Evolutionary conservation across 2,888 invertebrate genomes (phyloP).

Genomic region (Brassicogethes aeneus): DNA sequence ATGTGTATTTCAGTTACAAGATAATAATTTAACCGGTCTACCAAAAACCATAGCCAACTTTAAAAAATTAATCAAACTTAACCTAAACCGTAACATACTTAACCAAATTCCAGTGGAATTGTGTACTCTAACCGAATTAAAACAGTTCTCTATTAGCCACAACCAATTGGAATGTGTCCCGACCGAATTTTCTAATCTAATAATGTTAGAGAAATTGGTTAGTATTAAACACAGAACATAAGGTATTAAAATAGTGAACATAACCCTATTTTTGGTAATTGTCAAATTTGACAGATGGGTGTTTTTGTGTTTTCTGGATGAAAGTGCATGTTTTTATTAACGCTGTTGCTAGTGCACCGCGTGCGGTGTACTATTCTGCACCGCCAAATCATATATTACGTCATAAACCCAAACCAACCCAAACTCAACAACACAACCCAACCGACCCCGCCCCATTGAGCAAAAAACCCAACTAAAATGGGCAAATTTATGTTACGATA

Average conservation of each 20-base stretch:
- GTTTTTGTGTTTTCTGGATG: too few species aligned
- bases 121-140: conserved; percentile 60
- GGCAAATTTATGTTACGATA: too few species aligned
- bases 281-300: too few species aligned
- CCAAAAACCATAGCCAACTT: conserved; percentile 68
- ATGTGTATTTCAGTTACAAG: conserved; percentile 57
- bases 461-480: too few species aligned
- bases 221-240: conserved; percentile 13
- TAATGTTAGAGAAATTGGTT: conserved; percentile 70
- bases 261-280: too few species aligned
- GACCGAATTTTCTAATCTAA: conserved; percentile 67
- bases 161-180: conserved; percentile 61
- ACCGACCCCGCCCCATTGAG: too few species aligned
- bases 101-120: conserved; percentile 53
- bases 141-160: conserved; percentile 63
- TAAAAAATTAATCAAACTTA: conserved; percentile 55
- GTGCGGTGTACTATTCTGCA: too few species aligned
- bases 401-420: too few species aligned
- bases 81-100: conserved; percentile 62
- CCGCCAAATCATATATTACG: too few species aligned
- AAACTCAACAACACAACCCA: too few species aligned
- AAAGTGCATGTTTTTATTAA: too few species aligned
- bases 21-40: conserved; percentile 65
- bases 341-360: too few species aligned
- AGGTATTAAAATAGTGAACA: conserved; percentile 4